Evolutionary conservation across 1,140 invertebrate genomes (phyloP).

Genomic region (Steinernema feltiae): DNA sequence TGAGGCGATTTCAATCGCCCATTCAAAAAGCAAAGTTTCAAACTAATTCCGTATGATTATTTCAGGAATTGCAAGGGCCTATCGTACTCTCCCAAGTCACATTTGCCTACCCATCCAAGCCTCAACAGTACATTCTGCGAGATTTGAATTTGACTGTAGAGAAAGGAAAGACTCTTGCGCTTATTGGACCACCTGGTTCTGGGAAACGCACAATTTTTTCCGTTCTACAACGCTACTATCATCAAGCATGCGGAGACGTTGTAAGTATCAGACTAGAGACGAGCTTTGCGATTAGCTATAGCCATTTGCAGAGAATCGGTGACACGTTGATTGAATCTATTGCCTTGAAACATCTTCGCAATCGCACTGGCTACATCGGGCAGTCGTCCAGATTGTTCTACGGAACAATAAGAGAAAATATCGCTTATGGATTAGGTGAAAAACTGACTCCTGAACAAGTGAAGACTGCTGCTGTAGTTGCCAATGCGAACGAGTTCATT

Average conservation of each 20-base stretch:
- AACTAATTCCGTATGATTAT: background rate
- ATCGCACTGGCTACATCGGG: background rate
- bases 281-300: background rate
- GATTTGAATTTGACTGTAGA: background rate
- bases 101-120: background rate
- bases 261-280: background rate
- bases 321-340: background rate
- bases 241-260: background rate
- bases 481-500: constrained; percentile 45
- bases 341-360: background rate
- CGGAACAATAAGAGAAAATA: constrained; percentile 53
- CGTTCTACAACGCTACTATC: background rate
- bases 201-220: background rate
- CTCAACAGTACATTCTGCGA: background rate
- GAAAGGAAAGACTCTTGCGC: background rate
- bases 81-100: background rate
- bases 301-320: background rate
- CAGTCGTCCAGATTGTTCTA: constrained; percentile 47
- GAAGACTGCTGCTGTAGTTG: constrained; percentile 32
- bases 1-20: too few species aligned
- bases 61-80: background rate
- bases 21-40: background rate
- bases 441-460: constrained; percentile 33
- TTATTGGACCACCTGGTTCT: background rate
- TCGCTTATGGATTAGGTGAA: constrained; percentile 30